Evolutionary conservation across 2,113 vertebrate genomes (phyloP).

Genomic region (human (Homo sapiens)): DNA sequence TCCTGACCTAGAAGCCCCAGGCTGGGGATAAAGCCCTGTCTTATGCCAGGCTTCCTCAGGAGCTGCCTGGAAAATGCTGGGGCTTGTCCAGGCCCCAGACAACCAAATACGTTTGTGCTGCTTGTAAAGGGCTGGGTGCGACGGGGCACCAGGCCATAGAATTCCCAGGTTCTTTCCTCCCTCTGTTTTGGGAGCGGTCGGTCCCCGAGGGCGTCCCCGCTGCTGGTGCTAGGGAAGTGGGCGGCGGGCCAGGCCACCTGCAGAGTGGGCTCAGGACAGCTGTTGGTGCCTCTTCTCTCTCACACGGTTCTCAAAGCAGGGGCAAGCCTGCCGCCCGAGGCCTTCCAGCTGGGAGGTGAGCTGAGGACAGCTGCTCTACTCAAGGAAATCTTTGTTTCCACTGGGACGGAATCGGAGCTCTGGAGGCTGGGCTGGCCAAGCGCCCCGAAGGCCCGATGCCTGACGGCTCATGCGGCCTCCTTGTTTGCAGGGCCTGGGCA

Average conservation of each 20-base stretch:
- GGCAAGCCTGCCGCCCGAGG: neutral
- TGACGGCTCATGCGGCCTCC: neutral
- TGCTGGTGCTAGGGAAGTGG: neutral
- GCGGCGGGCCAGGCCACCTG: constrained; percentile 42
- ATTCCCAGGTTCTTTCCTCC: neutral
- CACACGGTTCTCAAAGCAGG: neutral
- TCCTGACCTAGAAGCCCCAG: neutral
- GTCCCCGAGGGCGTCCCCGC: fast-evolving
- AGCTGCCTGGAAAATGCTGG: neutral
- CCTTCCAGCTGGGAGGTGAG: constrained; percentile 56
- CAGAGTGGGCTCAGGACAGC: neutral
- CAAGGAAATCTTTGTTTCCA: constrained; percentile 67
- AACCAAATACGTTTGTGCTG: neutral
- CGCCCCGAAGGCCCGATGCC: neutral
- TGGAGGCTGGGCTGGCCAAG: constrained; percentile 40
- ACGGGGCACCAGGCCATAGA: fast-evolving
- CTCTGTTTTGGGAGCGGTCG: neutral
- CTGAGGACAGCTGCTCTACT: constrained; percentile 55
- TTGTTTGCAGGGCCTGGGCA: neutral
- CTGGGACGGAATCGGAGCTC: neutral
- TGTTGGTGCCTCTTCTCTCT: neutral
- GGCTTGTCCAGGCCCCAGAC: neutral
- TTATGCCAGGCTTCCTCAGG: neutral
- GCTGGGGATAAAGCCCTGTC: neutral
- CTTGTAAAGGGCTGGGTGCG: neutral